phyloP scores from a whole-genome alignment of 2,888 invertebrate genomes.

The Anoplius nigerrimus region DNA sequence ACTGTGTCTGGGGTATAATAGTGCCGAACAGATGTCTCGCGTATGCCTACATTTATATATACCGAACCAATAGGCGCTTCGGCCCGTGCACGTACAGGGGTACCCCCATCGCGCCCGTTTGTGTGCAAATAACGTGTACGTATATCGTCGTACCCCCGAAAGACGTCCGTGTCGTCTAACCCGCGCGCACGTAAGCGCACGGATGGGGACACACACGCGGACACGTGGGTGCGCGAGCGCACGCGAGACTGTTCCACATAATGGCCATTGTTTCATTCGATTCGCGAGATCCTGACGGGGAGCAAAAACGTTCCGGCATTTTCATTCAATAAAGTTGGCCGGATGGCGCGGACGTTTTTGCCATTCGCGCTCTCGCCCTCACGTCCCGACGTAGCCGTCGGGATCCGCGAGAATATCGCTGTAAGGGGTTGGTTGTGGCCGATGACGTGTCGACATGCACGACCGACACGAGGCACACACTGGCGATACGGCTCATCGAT shows the following conservation, averaged over 20 bases:
- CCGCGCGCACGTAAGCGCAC: neutral
- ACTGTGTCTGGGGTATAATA: constrained; percentile 59
- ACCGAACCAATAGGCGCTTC: constrained; percentile 10
- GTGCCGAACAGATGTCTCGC: constrained; percentile 56
- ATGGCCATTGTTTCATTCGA: constrained; percentile 69
- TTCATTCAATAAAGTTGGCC: constrained; percentile 67
- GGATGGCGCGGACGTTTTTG: constrained; percentile 40
- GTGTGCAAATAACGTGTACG: constrained; percentile 18
- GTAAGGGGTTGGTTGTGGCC: too few relatives aligned
- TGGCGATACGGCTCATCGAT: too few relatives aligned
- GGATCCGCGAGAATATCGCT: too few relatives aligned
- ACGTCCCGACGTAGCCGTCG: too few relatives aligned
- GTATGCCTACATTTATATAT: constrained; percentile 28
- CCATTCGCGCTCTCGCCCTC: constrained; percentile 17
- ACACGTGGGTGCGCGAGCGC: neutral
- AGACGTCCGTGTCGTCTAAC: neutral
- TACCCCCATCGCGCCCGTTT: constrained; percentile 23
- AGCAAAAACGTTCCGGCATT: constrained; percentile 67
- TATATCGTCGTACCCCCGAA: constrained; percentile 11
- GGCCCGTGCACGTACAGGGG: neutral
- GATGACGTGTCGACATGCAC: too few relatives aligned
- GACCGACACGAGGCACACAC: too few relatives aligned
- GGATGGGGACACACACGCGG: too few relatives aligned
- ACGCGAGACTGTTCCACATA: constrained; percentile 62
- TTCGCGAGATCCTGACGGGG: constrained; percentile 60